Evolutionary conservation across 1,140 invertebrate genomes (phyloP).

Genomic region (Epicauta chinensis): DNA sequence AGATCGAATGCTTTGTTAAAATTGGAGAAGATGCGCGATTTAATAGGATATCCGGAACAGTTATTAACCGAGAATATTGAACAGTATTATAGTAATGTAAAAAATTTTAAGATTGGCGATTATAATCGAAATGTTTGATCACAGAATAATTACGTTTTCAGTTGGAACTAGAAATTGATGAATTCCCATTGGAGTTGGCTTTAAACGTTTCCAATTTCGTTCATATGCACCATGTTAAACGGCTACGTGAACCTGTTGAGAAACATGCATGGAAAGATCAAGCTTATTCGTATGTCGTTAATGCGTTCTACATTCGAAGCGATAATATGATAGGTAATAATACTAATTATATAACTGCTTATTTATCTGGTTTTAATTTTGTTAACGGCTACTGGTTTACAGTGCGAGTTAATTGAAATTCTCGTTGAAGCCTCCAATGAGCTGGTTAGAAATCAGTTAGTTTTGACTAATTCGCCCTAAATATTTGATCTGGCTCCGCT

Average conservation of each 20-base stretch:
- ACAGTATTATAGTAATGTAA: constrained; percentile 33
- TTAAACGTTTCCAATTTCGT: not conserved
- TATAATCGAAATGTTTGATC: not conserved
- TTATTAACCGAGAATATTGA: constrained; percentile 46
- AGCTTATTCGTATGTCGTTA: constrained; percentile 49
- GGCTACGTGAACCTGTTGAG: constrained; percentile 49
- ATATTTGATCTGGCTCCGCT: no score
- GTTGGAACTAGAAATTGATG: not conserved
- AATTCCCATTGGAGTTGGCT: not conserved
- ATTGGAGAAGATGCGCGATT: constrained; percentile 42
- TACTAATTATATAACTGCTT: not conserved
- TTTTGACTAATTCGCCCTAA: no score
- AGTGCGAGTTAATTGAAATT: no score
- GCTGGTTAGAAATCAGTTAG: no score
- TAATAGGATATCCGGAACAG: constrained; percentile 50
- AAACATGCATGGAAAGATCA: constrained; percentile 54
- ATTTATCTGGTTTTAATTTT: not conserved
- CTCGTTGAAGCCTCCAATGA: no score
- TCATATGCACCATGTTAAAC: constrained; percentile 35
- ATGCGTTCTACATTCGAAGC: constrained; percentile 48
- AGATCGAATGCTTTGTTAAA: constrained; percentile 46
- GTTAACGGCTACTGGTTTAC: no score
- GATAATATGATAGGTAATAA: not conserved
- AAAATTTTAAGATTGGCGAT: not conserved
- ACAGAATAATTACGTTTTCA: not conserved